Evolutionary conservation across 2,888 invertebrate species (phyloP).

Genomic region (Idaea biselata): DNA sequence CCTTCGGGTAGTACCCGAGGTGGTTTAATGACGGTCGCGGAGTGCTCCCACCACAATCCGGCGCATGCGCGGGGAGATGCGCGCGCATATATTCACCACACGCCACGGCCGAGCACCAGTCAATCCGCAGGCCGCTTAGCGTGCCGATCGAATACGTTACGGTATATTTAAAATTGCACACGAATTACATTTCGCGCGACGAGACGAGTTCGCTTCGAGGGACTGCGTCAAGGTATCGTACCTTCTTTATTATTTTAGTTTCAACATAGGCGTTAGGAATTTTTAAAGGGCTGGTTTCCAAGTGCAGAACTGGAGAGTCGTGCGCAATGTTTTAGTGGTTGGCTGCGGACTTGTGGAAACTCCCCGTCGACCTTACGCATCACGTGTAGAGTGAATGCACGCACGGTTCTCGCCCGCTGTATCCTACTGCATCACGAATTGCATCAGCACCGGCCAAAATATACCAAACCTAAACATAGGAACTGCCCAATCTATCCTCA

Average conservation of each 20-base stretch:
- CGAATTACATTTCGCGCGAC: conserved; percentile 43
- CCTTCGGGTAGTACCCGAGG: neutral
- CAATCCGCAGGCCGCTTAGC: conserved; percentile 57
- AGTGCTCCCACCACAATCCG: conserved; percentile 53
- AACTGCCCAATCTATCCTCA: conserved; percentile 36
- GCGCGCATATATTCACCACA: conserved; percentile 71
- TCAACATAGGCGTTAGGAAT: conserved; percentile 6
- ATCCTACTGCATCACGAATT: conserved; percentile 50
- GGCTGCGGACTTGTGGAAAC: conserved; percentile 48
- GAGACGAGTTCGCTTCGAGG: conserved; percentile 36
- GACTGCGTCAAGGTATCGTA: conserved; percentile 49
- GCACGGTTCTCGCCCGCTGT: conserved; percentile 36
- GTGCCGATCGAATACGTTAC: conserved; percentile 48
- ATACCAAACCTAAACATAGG: conserved; percentile 28
- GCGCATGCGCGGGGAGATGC: conserved; percentile 68
- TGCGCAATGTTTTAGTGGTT: conserved; percentile 28
- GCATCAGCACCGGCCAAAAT: conserved; percentile 47
- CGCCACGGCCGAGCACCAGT: conserved; percentile 61
- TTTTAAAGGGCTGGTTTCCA: conserved; percentile 3
- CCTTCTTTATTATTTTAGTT: conserved; percentile 6
- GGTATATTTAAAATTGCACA: conserved; percentile 32
- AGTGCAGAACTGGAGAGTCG: conserved; percentile 25
- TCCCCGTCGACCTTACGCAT: conserved; percentile 44
- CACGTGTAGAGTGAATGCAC: conserved; percentile 50
- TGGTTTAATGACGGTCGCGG: conserved; percentile 24